These are phyloP conservation scores for Echinops telfairi DNA, from an alignment of 2,113 vertebrate genomes.

Conservation along the genomic window DNA sequence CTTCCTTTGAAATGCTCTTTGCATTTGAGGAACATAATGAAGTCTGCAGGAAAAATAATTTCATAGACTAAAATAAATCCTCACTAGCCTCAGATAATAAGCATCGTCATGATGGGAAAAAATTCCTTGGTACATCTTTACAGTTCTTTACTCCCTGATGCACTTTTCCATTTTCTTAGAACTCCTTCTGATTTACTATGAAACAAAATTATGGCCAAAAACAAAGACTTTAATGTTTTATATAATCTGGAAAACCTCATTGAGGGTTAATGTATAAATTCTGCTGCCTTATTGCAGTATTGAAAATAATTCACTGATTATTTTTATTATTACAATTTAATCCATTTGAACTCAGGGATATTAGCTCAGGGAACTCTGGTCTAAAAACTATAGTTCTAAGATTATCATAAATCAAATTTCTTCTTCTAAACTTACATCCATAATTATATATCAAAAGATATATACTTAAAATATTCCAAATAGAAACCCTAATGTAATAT, in stretches of 20 bases:
- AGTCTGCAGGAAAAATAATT: no score
- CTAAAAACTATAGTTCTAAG: constrained; percentile 31
- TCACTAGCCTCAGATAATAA: no score
- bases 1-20: no score
- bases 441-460: constrained; percentile 1
- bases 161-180: no score
- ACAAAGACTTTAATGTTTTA: not conserved
- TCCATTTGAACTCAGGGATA: not conserved
- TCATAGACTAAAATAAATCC: no score
- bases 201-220: constrained; percentile 38
- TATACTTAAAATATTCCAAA: constrained; percentile 22
- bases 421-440: not conserved
- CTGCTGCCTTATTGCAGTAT: not conserved
- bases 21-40: no score
- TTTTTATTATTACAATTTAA: not conserved
- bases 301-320: constrained; percentile 39
- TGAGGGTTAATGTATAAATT: not conserved
- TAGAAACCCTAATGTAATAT: constrained; percentile 10
- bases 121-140: no score
- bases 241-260: constrained; percentile 1
- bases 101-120: no score
- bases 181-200: constrained; percentile 3
- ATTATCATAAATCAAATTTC: constrained; percentile 37
- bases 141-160: no score
- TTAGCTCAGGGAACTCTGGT: not conserved